Evolutionary conservation across 30 jellyfish, hydroid and myxozoan species (phyloP).

Genomic region (Aurelia coerulea): DNA sequence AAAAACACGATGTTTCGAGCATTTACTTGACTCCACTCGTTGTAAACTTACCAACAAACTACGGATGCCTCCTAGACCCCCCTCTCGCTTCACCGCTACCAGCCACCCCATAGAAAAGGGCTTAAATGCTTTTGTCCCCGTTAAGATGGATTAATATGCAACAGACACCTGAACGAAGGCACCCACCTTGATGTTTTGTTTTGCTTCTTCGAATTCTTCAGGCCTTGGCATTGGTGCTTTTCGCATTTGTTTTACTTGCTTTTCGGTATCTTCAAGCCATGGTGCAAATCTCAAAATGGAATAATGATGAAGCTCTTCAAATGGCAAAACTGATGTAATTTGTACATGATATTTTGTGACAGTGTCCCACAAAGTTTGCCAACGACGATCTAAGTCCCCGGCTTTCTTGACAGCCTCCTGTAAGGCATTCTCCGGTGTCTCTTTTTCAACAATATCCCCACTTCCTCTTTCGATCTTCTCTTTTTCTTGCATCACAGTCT

Average conservation of each 20-base stretch:
- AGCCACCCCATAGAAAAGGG: too few relatives aligned
- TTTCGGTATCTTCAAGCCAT: conserved; percentile 87
- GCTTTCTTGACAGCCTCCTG: conserved; percentile 38
- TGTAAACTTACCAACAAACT: too few relatives aligned
- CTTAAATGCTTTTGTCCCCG: too few relatives aligned
- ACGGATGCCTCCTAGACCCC: too few relatives aligned
- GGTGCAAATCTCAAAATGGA: conserved; percentile 75
- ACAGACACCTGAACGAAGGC: too few relatives aligned
- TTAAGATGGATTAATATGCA: too few relatives aligned
- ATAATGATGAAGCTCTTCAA: conserved; percentile 81
- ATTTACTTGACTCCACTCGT: too few relatives aligned
- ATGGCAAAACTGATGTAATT: conserved; percentile 86
- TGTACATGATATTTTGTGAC: conserved; percentile 72
- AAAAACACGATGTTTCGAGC: too few relatives aligned
- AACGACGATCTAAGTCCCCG: conserved; percentile 51
- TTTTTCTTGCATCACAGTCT: conserved; percentile 58
- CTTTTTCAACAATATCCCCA: conserved; percentile 19
- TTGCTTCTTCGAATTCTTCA: conserved; percentile 37
- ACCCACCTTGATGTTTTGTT: conserved; percentile 36
- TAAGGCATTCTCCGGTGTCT: conserved; percentile 15
- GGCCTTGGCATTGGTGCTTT: conserved; percentile 45
- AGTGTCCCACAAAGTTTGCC: conserved; percentile 56
- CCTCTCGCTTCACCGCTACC: too few relatives aligned
- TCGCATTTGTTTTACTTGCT: conserved; percentile 43
- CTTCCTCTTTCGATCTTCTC: conserved; percentile 47